Evolutionary conservation across 2,888 invertebrate species (phyloP).

Genomic region (Nebria salina): DNA sequence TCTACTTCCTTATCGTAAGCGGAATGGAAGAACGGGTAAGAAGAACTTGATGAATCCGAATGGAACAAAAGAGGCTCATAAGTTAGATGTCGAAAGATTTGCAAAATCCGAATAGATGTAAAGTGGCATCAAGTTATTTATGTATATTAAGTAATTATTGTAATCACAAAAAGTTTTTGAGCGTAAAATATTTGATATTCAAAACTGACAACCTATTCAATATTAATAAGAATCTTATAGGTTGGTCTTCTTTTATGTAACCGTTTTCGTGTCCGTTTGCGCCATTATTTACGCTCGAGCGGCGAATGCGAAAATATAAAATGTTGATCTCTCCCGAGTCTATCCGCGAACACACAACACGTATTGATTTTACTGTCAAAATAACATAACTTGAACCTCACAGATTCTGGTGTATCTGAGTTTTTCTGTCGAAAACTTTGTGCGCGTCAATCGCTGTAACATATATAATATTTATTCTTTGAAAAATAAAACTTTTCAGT

Average conservation of each 20-base stretch:
- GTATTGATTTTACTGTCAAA: slow-evolving; percentile 1
- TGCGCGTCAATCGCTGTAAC: not conserved
- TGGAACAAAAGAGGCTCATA: too few relatives aligned
- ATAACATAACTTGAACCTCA: not conserved
- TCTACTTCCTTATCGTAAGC: too few relatives aligned
- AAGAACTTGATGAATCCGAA: too few relatives aligned
- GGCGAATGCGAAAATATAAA: not conserved
- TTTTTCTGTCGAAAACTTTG: not conserved
- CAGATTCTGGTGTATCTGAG: not conserved
- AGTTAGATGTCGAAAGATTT: too few relatives aligned
- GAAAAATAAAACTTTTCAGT: too few relatives aligned
- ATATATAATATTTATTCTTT: too few relatives aligned
- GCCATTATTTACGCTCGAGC: not conserved
- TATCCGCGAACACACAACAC: not conserved
- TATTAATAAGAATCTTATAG: not conserved
- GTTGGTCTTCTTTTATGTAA: not conserved
- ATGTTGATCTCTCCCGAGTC: not conserved
- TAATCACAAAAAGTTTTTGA: too few relatives aligned
- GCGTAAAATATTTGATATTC: too few relatives aligned
- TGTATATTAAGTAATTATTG: too few relatives aligned
- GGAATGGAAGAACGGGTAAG: too few relatives aligned
- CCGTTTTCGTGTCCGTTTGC: not conserved
- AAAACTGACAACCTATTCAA: not conserved
- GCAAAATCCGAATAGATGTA: too few relatives aligned
- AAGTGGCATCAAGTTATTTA: too few relatives aligned